Evolutionary conservation across 1,140 invertebrate genomes (phyloP).

Genomic region (Cotesia chilonis): DNA sequence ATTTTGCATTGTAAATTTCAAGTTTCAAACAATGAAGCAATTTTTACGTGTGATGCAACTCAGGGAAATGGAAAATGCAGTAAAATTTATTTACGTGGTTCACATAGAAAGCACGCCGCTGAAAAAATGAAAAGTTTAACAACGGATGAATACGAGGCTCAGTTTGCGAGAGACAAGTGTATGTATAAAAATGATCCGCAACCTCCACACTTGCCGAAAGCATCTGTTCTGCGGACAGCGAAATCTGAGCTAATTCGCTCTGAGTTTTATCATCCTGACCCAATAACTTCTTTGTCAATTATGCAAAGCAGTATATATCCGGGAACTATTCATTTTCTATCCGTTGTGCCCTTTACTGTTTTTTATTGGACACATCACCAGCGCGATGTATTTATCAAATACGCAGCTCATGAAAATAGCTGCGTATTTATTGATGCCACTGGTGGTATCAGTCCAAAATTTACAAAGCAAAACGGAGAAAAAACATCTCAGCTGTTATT

Average conservation of each 20-base stretch:
- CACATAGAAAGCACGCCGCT: not conserved
- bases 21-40: not conserved
- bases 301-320: not conserved
- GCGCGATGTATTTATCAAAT: not conserved
- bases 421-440: conserved; percentile 7
- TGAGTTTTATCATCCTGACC: conserved; percentile 3
- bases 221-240: too few relatives aligned
- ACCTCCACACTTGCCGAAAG: too few relatives aligned
- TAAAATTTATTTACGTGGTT: not conserved
- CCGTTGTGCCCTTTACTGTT: not conserved
- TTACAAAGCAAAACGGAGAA: not conserved
- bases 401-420: not conserved
- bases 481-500: not conserved
- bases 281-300: not conserved
- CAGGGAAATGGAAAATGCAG: not conserved
- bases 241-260: too few relatives aligned
- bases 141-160: not conserved
- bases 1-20: not conserved
- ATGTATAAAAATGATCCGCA: too few relatives aligned
- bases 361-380: conserved; percentile 12
- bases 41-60: not conserved
- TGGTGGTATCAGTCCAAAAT: not conserved
- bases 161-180: not conserved
- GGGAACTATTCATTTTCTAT: conserved; percentile 3
- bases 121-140: not conserved